Evolutionary conservation across 2,797 vertebrate genomes (phyloP).

Genomic region (Peromyscus attwateri): DNA sequence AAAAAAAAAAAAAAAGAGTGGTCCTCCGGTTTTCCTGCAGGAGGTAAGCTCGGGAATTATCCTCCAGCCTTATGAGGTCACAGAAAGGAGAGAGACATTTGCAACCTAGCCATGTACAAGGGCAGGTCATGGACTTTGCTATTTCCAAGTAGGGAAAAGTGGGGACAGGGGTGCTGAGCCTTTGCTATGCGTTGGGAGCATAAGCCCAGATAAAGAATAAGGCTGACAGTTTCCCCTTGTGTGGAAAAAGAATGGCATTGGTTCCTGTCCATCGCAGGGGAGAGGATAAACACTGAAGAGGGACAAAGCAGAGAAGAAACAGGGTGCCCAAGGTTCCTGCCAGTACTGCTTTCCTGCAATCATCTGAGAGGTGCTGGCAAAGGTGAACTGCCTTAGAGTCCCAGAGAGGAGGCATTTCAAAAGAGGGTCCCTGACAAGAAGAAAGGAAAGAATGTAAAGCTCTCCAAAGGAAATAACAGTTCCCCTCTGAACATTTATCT

Average conservation of each 20-base stretch:
- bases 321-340: neutral
- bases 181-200: neutral
- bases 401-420: neutral
- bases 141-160: neutral
- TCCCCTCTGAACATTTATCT: neutral
- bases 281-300: neutral
- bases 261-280: neutral
- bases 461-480: neutral
- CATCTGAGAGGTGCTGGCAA: conserved; percentile 8
- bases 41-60: neutral
- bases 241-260: neutral
- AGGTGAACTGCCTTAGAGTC: neutral
- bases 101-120: neutral
- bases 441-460: neutral
- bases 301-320: neutral
- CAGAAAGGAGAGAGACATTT: neutral
- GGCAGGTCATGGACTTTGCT: neutral
- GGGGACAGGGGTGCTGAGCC: neutral
- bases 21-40: neutral
- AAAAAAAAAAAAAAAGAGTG: too few species aligned
- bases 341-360: neutral
- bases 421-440: neutral
- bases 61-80: neutral
- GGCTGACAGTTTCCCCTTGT: neutral
- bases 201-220: neutral